Evolutionary conservation across 2,888 invertebrate species (phyloP).

Genomic region (Folsomia manolachei): DNA sequence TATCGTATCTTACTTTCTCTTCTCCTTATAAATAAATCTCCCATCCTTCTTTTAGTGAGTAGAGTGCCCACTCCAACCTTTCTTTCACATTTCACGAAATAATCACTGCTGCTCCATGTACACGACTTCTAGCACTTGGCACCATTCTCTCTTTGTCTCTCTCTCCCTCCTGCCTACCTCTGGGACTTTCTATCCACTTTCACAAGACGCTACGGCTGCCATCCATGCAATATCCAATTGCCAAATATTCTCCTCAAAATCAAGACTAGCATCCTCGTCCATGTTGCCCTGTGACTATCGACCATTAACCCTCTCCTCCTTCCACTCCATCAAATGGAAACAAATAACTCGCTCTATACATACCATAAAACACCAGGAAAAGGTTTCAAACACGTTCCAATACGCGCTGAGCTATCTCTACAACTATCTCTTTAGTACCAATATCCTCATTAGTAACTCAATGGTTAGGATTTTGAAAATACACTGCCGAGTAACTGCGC

Average conservation of each 20-base stretch:
- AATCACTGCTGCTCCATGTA: slow-evolving; percentile 21
- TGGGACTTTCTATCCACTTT: not conserved
- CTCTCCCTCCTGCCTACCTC: slow-evolving; percentile 9
- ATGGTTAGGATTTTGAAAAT: too few relatives aligned
- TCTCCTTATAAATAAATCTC: not conserved
- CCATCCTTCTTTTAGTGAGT: not conserved
- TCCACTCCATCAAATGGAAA: not conserved
- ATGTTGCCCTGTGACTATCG: too few relatives aligned
- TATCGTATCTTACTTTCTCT: not conserved
- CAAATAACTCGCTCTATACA: not conserved
- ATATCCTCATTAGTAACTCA: too few relatives aligned
- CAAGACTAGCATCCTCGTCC: not conserved
- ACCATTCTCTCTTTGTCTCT: slow-evolving; percentile 9
- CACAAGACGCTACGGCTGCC: too few relatives aligned
- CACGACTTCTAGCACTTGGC: not conserved
- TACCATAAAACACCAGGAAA: not conserved
- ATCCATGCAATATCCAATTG: not conserved
- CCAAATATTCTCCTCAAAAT: not conserved
- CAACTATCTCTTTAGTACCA: too few relatives aligned
- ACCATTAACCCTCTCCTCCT: not conserved
- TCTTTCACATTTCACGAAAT: slow-evolving; percentile 14
- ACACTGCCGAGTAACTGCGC: too few relatives aligned
- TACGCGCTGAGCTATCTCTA: too few relatives aligned
- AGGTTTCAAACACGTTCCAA: too few relatives aligned
- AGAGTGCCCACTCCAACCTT: not conserved